Base-by-base conservation (phyloP, 92 coral and sea anemone species). In the Muricea muricata region DNA sequence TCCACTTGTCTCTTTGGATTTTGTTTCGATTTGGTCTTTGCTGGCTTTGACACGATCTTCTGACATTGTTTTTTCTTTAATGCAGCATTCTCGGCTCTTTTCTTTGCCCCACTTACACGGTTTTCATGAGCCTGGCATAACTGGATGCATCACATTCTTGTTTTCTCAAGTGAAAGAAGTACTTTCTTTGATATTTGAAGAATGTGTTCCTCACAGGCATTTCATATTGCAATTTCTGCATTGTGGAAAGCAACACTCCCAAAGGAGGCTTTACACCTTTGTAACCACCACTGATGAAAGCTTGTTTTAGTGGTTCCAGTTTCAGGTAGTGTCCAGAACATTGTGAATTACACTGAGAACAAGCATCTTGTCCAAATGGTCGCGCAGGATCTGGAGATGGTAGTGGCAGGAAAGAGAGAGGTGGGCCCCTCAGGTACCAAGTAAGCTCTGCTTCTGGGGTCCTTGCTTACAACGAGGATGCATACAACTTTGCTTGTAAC, bases 391-490 rank as follows among this genome's bases (percentile, higher is more conserved):
- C 88, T 74, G 56, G 67, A 10, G 57, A 40, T n/a, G 88, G 88
- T 28, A 75, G 75, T 13, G 83, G 83, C 24, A 61, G 65, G 66
- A 61, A 85, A 61, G 83, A 63, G 47, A 85, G 70, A 23, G 84
- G 84, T 6, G 89, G 84, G 48, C 89, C 84, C 24, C 83, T 79
- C 29, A 7, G 78, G 77, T 47, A 85, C 84, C 89, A 85, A 30
- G 68, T 17, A 17, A 55, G 42, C 57, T 50, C 78, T 31, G 60
- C 70, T 77, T 75, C 34, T 21, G 89, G 50, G 57, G 84, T 21
- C 89, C 89, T 73, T 65, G 45, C 29, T 42, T 75, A 48, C 89
- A 85, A 46, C 76, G 58, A 41, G 89, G 84, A 68, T 85, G 89
- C 10, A 78, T 85, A 71, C 84, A 85, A 30, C 55, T 79, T 31